A percentile compares a stretch with the other conserved stretches of the same genome.
phyloP scores from a whole-genome alignment of 2,113 vertebrate species.

The Prinia subflava region DNA sequence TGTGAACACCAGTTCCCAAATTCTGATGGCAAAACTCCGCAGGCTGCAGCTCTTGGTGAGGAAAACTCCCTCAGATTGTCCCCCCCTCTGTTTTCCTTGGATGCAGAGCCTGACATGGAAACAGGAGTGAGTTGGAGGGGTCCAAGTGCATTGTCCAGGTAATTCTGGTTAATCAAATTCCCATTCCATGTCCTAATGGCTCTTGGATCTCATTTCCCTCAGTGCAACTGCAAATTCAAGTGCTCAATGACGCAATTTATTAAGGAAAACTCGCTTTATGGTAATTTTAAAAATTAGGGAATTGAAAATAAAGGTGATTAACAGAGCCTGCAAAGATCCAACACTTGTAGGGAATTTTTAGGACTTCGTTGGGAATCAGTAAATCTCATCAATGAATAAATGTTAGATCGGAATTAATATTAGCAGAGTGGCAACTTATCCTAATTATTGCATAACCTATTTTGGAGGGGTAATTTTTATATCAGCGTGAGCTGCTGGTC shows the following conservation, averaged over 20 bases:
- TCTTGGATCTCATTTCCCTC: slow-evolving; percentile 9
- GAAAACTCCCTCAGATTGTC: not conserved
- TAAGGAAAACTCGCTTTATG: not conserved
- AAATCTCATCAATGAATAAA: slow-evolving; percentile 34
- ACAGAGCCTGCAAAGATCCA: slow-evolving; percentile 1
- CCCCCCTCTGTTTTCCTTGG: not conserved
- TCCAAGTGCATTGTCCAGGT: not conserved
- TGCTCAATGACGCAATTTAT: not conserved
- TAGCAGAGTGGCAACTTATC: slow-evolving; percentile 26
- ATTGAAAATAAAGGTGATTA: slow-evolving; percentile 57
- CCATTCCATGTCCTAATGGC: slow-evolving; percentile 18
- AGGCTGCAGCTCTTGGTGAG: not conserved
- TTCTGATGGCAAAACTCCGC: not conserved
- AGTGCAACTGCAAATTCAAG: not conserved
- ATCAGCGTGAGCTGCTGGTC: slow-evolving; percentile 40
- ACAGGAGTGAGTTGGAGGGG: not conserved
- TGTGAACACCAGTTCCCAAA: not conserved
- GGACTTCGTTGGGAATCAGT: not conserved
- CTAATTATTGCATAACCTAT: slow-evolving; percentile 44
- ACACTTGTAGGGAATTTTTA: not conserved
- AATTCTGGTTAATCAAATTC: slow-evolving; percentile 37
- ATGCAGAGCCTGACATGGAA: not conserved
- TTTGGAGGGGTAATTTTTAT: slow-evolving; percentile 37
- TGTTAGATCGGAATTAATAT: slow-evolving; percentile 17
- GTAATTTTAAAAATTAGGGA: slow-evolving; percentile 27